Percentiles rank a stretch among this genome's conserved stretches.
These are phyloP conservation scores for Augochlora pura DNA, from an alignment of 1,140 invertebrate species.

Conservation along the genomic window DNA sequence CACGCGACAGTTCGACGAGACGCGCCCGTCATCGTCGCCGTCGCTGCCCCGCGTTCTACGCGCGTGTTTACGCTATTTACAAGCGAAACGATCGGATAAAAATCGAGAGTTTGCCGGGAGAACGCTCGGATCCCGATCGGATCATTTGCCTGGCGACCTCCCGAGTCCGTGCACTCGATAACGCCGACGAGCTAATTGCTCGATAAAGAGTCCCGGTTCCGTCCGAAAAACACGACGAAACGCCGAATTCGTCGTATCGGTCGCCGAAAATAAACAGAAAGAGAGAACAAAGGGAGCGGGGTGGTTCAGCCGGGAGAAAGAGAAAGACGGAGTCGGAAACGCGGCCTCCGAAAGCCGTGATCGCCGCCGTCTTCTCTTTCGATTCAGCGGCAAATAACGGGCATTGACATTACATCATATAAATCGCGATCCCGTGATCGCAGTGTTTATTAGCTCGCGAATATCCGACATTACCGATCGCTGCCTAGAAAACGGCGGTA, in stretches of 20 bases:
- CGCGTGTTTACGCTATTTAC: not conserved
- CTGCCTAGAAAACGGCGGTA: not conserved
- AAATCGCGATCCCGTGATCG: not conserved
- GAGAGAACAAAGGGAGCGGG: too few relatives aligned
- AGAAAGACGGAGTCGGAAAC: not conserved
- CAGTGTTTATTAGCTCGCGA: constrained; percentile 9
- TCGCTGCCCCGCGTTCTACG: not conserved
- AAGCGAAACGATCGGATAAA: constrained; percentile 12
- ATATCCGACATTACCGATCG: not conserved
- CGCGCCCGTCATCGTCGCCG: too few relatives aligned
- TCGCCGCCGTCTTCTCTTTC: constrained; percentile 15
- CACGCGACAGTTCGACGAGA: not conserved
- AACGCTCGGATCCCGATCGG: not conserved
- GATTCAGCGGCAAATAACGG: constrained; percentile 6
- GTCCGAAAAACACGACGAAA: constrained; percentile 27
- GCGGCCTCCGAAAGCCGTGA: not conserved
- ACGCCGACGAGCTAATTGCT: constrained; percentile 17
- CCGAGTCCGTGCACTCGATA: not conserved
- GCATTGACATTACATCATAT: constrained; percentile 21
- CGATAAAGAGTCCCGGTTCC: constrained; percentile 32
- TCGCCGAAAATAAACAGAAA: too few relatives aligned
- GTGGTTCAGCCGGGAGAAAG: too few relatives aligned
- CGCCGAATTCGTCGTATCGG: too few relatives aligned
- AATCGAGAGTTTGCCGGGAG: not conserved
- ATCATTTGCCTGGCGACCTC: not conserved